Base-by-base conservation (phyloP, 2,888 invertebrate genomes). In the Phaonia tiefii region DNA sequence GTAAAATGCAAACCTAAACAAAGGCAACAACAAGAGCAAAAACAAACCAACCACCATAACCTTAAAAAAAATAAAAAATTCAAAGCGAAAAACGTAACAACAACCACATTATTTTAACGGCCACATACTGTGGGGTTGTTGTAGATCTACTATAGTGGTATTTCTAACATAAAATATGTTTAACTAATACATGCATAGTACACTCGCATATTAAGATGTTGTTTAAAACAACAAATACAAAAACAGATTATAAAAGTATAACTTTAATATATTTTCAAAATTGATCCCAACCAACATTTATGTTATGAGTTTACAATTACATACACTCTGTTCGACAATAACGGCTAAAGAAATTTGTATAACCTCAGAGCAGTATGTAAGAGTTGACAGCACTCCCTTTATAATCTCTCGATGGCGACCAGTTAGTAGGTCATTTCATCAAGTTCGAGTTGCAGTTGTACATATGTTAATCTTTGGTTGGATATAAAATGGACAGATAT, bases 51-150 rank as follows among this genome's bases (percentile, higher is more conserved):
- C 20, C 37, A 39, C 37, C 54, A 54, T 69, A 69, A 69, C 69
- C 69, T 54, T 69, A 54, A 69, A 69, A 13, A 69, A 54, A 2
- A 54, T 54, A 42, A 39, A 54, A 7, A 63, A 22, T n/a, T 46
- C n/a, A 26, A 56, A 56, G n/a, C n/a, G n/a, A n/a, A n/a, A n/a
- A n/a, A 54, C 22, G 49, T 10, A 46, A 46, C 37, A 46, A 49
- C 49, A 49, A 49, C 49, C 49, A 20, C 49, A 49, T 49, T 49
- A 49, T 20, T 49, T 13, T 15, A 46, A 46, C 46, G 5, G 31
- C 31, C 46, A 46, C 13, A 46, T 46, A 46, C 8, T 44, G 42
- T 44, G n/a, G 4, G n/a, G 42, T n/a, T 44, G 42, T 44, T 44
- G 42, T 44, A n/a, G 31, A 3, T 31, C 8, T 31, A 31, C 31